Evolutionary conservation across 2,113 vertebrate species (phyloP), one percentile per base, ranked within the genome.

Genomic region (Glareola pratincola): DNA sequence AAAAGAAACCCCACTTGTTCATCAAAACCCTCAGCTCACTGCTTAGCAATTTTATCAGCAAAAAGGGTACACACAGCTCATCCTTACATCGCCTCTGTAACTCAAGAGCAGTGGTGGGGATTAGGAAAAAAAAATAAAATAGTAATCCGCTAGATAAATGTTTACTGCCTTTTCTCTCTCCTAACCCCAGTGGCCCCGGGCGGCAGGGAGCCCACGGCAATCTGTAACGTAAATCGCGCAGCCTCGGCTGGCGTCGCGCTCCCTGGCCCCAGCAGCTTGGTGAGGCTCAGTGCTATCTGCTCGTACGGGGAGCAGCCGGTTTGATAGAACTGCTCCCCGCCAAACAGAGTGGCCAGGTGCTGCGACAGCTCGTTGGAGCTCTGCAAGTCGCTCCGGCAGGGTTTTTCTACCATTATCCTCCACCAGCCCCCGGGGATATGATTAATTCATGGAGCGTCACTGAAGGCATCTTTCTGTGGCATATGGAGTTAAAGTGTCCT

Each of bases 381-480:
- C 95, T 94, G 92, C 79, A 82, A 90, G 93, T 88, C 80, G 32
- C 88, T 96, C 76, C 17, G 0, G 85, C 91, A 88, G 48, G 91
- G 68, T 16, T 96, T 96, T 94, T 87, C 96, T 97, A 43, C 81
- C 91, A 96, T 97, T 97, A 97, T 97, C 96, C 56, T 91, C 86
- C 84, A 88, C 43, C 84, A 74, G 86, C 73, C 97, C 88, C 93
- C 17, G 7, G 97, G 88, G 95, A 93, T 67, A 97, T 98, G 96
- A 97, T 97, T 98, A 97, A 98, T 98, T 98, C 97, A 97, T 97
- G 85, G 88, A 91, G 60, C 91, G 14, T 94, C 96, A 97, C 91
- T 78, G 94, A 97, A 97, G 95, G 95, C 71, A 83, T 97, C 97
- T 97, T 97, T 92, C 95, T 95, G 68, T 85, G 84, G 90, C 91